Evolutionary conservation across 2,797 vertebrate genomes (phyloP), one percentile per base, ranked within the genome.

Genomic region (Diceros bicornis): DNA sequence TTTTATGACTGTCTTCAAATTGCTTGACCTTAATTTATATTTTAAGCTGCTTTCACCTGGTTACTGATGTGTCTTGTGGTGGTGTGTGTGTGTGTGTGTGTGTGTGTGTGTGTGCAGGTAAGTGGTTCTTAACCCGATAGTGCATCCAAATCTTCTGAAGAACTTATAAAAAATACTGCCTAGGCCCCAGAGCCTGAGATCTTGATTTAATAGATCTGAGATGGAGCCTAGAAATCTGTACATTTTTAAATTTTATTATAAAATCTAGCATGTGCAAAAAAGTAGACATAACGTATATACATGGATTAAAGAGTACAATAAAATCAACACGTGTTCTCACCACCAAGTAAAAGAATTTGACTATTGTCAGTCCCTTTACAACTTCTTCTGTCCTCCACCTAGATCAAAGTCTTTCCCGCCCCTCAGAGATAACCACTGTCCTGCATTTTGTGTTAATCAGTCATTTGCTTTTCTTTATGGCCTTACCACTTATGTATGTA

Each of bases 1-100:
- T 78, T 72, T 69, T 84, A 27, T 69, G 59, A 52, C 37, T 64
- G 11, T 87, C 74, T 86, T 71, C 59, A 89, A 74, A 83, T 96
- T 89, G 61, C 20, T 85, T 89, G 69, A 75, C 34, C 13, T 86
- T 69, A 34, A 93, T 82, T 89, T 87, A 44, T 72, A 82, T 50
- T 88, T 95, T 83, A 74, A 91, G 68, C 7, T 78, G 29, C 50
- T 29, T 87, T 94, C 23, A 69, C 72, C 37, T 86, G 37, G 59
- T 44, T 96, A 32, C 13, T 25, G 25, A 83, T 83, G n/a, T 91
- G 4, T 78, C 29, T 44, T n/a, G 3, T 44, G 9, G 7, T 52
- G 4, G 7, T n/a, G 81, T 10, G 77, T 29, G 20, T 78, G 21
- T 90, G 10, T n/a, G n/a, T n/a, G n/a, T n/a, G n/a, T n/a, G n/a